phyloP scores from a whole-genome alignment of 2,888 invertebrate genomes.

The Junonia oenone region DNA sequence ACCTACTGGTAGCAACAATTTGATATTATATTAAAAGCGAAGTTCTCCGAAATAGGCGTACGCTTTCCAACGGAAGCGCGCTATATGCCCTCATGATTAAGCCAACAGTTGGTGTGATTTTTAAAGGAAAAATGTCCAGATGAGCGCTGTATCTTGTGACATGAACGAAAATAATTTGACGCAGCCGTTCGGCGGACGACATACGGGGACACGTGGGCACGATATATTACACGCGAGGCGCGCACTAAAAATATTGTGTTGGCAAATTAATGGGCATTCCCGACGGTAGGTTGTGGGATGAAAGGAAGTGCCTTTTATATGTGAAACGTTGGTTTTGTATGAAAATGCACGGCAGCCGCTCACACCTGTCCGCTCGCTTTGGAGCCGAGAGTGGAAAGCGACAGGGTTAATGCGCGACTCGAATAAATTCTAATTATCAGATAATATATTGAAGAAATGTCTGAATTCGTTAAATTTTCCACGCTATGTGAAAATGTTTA shows the following conservation, averaged over 20 bases:
- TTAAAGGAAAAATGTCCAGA: slow-evolving; percentile 77
- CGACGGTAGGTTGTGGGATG: slow-evolving; percentile 77
- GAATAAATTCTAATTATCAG: not conserved
- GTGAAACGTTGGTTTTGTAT: slow-evolving; percentile 78
- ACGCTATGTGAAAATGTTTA: not conserved
- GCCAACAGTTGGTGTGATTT: slow-evolving; percentile 68
- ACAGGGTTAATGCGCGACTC: slow-evolving; percentile 41
- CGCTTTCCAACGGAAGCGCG: slow-evolving; percentile 61
- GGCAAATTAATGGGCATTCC: slow-evolving; percentile 81
- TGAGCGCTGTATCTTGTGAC: slow-evolving; percentile 78
- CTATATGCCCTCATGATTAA: slow-evolving; percentile 51
- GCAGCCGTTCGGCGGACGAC: slow-evolving; percentile 75
- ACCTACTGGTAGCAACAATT: not conserved
- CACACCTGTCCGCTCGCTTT: slow-evolving; percentile 71
- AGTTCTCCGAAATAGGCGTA: slow-evolving; percentile 27
- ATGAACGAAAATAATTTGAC: slow-evolving; percentile 79
- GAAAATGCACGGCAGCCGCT: slow-evolving; percentile 75
- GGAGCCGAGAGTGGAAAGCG: slow-evolving; percentile 34
- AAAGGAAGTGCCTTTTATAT: slow-evolving; percentile 79
- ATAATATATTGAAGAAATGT: not conserved
- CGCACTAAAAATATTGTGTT: slow-evolving; percentile 80
- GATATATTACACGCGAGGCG: slow-evolving; percentile 79
- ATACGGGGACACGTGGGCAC: slow-evolving; percentile 78
- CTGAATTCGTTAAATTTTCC: not conserved
- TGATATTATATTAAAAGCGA: not conserved